phyloP scores from a whole-genome alignment of 2,113 vertebrate genomes.

The Electrona antarctica region DNA sequence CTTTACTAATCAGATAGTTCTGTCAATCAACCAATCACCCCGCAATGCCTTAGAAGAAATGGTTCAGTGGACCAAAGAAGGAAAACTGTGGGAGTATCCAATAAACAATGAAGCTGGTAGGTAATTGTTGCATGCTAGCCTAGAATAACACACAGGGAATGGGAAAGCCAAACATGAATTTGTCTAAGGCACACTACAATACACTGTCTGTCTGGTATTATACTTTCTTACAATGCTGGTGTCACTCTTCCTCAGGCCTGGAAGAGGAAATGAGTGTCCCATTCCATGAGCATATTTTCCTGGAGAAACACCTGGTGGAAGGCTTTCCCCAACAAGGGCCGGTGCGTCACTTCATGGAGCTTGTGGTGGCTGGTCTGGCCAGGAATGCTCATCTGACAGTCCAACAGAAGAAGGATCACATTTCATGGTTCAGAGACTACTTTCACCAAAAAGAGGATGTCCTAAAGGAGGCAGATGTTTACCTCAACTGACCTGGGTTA shows the following conservation, averaged over 20 bases:
- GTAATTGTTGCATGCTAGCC: slow-evolving; percentile 24
- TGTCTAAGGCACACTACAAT: neutral
- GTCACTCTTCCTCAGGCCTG: slow-evolving; percentile 78
- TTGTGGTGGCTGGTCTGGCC: slow-evolving; percentile 89
- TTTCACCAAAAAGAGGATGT: slow-evolving; percentile 89
- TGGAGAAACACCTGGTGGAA: slow-evolving; percentile 86
- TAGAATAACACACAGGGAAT: neutral
- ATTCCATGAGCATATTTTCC: slow-evolving; percentile 95
- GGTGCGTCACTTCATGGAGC: slow-evolving; percentile 95
- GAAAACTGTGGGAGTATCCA: slow-evolving; percentile 91
- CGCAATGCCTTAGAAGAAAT: slow-evolving; percentile 93
- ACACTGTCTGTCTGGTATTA: neutral
- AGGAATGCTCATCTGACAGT: slow-evolving; percentile 90
- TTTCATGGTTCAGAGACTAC: slow-evolving; percentile 93
- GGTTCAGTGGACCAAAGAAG: slow-evolving; percentile 95
- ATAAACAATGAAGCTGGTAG: slow-evolving; percentile 90
- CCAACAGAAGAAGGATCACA: slow-evolving; percentile 90
- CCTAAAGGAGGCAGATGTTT: slow-evolving; percentile 81
- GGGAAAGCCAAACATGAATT: neutral
- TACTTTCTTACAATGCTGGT: too few species aligned
- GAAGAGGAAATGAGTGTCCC: slow-evolving; percentile 86
- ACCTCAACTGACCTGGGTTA: slow-evolving; percentile 64
- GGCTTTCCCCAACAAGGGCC: slow-evolving; percentile 89
- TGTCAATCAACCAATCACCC: slow-evolving; percentile 72
- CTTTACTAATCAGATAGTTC: slow-evolving; percentile 81